Percentiles rank a stretch among this genome's conserved stretches.
phyloP scores from a whole-genome alignment of 2,113 vertebrate species.

The Casuarius casuarius region DNA sequence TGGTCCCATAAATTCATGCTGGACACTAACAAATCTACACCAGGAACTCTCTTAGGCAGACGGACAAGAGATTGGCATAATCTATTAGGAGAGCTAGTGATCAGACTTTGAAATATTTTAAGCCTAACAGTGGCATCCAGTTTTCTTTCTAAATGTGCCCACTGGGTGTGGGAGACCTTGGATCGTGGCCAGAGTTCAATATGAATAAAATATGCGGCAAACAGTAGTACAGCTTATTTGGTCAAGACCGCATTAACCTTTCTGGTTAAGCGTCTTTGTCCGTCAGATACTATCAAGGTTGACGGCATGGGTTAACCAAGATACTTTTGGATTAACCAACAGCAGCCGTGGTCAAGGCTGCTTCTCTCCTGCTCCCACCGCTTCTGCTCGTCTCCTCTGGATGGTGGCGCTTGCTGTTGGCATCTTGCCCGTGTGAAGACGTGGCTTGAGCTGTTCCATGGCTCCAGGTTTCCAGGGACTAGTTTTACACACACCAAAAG shows the following conservation, averaged over 20 bases:
- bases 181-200: no score
- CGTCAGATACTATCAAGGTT: neutral
- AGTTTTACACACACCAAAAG: no score
- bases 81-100: accelerated
- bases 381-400: neutral
- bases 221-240: accelerated
- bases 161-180: neutral
- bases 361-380: neutral
- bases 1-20: no score
- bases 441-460: no score
- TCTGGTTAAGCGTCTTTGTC: neutral
- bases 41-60: neutral
- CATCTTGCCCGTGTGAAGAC: no score
- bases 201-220: neutral
- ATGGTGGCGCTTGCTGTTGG: neutral
- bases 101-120: neutral
- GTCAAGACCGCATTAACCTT: neutral
- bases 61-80: accelerated
- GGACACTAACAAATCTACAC: accelerated
- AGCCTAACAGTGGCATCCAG: accelerated
- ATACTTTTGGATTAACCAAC: neutral
- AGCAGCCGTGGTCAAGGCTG: neutral
- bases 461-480: no score
- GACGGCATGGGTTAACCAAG: neutral
- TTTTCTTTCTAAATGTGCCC: no score